Evolutionary conservation across 2,888 invertebrate species (phyloP).

Genomic region (Phalera bucephala): DNA sequence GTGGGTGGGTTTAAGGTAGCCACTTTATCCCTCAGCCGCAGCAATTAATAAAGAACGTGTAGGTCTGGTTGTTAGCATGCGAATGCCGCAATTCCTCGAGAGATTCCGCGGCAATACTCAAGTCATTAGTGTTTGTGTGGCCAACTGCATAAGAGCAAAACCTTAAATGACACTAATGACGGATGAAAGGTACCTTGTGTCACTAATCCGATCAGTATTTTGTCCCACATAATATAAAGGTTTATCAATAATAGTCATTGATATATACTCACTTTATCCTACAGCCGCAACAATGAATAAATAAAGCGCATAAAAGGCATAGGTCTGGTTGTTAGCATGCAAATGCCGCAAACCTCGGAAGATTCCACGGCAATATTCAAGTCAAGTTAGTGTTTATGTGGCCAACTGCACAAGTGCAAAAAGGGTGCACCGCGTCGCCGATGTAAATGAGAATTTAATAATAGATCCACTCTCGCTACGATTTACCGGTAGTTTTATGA

Average conservation of each 20-base stretch:
- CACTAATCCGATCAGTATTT: too few species aligned
- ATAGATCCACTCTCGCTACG: conserved; percentile 32
- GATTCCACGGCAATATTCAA: conserved; percentile 62
- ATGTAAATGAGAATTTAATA: conserved; percentile 47
- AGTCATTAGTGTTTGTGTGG: conserved; percentile 65
- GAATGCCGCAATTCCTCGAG: conserved; percentile 57
- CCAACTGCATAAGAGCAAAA: too few species aligned
- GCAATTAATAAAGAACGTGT: conserved; percentile 62
- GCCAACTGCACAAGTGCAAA: conserved; percentile 52
- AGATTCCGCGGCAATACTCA: conserved; percentile 62
- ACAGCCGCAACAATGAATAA: conserved; percentile 54
- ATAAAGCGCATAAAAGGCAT: too few species aligned
- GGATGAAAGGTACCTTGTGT: too few species aligned
- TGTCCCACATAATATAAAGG: too few species aligned
- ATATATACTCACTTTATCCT: conserved; percentile 1
- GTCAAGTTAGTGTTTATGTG: conserved; percentile 67
- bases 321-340: conserved; percentile 58
- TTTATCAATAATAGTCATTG: too few species aligned
- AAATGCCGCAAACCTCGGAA: conserved; percentile 58
- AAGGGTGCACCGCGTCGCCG: conserved; percentile 38
- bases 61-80: conserved; percentile 58
- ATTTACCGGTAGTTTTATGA: conserved; percentile 13
- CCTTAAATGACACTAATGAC: too few species aligned
- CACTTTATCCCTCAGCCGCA: conserved; percentile 7
- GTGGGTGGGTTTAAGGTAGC: not conserved